These are phyloP conservation scores for Leptocoma aspasia DNA, from an alignment of 2,113 vertebrate genomes.

Conservation along the genomic window DNA sequence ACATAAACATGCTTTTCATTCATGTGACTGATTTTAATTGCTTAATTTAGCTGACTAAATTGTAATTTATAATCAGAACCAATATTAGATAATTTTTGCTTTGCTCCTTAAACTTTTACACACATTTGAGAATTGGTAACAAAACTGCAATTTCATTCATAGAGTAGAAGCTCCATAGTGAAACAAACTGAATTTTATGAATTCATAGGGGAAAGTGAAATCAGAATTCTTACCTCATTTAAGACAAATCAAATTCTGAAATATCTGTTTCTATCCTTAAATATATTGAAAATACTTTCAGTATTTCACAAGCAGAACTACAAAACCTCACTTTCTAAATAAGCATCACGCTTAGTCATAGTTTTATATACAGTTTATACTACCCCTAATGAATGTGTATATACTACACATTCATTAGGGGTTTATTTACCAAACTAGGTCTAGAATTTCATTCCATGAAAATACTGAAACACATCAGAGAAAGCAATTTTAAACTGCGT, in stretches of 20 bases:
- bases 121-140: background rate
- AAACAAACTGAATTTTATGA: background rate
- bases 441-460: constrained; percentile 69
- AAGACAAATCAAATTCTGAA: background rate
- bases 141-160: background rate
- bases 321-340: constrained; percentile 14
- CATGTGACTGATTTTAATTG: background rate
- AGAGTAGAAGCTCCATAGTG: background rate
- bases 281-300: background rate
- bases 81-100: background rate
- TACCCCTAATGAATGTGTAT: too few species aligned
- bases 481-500: constrained; percentile 50
- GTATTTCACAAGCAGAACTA: background rate
- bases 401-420: constrained; percentile 45
- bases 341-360: constrained; percentile 51
- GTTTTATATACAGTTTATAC: constrained; percentile 49
- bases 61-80: background rate
- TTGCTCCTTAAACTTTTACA: background rate
- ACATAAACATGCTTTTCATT: background rate
- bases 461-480: constrained; percentile 60
- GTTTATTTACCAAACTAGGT: constrained; percentile 64
- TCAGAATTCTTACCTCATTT: background rate
- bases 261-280: background rate
- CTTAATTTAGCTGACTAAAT: background rate
- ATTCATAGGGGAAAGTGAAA: background rate